Base-by-base conservation (phyloP, 2,797 vertebrate species). In the Schizothorax lantsangensis region DNA sequence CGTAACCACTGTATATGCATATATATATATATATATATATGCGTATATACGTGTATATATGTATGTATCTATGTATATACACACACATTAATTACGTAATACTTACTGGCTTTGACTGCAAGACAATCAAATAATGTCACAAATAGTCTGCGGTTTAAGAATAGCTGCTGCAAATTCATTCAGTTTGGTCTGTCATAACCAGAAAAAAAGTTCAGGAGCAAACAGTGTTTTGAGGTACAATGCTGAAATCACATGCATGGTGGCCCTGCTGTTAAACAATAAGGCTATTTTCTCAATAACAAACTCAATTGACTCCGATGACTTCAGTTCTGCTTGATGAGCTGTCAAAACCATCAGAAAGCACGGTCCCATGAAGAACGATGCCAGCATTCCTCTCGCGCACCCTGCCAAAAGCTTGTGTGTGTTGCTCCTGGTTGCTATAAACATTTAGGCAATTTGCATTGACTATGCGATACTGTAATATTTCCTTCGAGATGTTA, bases 351-450 rank as follows among this genome's bases (percentile, higher is more conserved):
- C 90, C 91, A 93, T 94, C 94, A 95, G 89, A 93, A 94, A 92
- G 77, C 93, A 89, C 90, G 89, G 90, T 90, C 89, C 91, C 86
- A 89, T 86, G 88, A 93, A 94, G 90, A 92, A 83, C 81, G 59
- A 90, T 91, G 92, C 91, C 88, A 81, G 89, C 77, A 85, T 92
- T 91, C 92, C 93, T 93, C 75, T 77, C 93, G 80, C 68, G 88
- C 84, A 38, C 87, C 86, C 89, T 90, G 85, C 92, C 86, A 92
- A 91, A 90, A 91, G 92, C 92, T 94, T 81, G 85, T 89, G 94
- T 93, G 95, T 99, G 97, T 98, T 99, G 96, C 95, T 91, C 88
- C 93, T 93, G 88, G 98, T 99, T 99, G 98, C 98, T 99, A 99
- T 97, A 97, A 99, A 99, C 98, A 99, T 85, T 33, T 90, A 79